These are phyloP conservation scores for Phylloscopus whistleri DNA, from an alignment of 2,113 vertebrate genomes.

Conservation along the genomic window DNA sequence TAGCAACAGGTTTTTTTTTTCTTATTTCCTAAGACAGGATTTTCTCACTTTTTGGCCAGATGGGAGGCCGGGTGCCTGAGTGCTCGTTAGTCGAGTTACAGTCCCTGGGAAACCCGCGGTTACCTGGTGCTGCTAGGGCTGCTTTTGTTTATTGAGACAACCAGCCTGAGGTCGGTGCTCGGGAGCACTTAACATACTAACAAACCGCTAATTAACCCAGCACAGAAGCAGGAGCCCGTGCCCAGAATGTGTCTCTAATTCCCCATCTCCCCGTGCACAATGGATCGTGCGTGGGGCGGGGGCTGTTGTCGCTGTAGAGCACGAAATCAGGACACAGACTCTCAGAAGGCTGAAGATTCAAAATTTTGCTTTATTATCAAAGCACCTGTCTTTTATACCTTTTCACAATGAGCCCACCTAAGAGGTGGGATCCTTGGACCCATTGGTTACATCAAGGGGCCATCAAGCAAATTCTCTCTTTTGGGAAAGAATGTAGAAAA, in stretches of 20 bases:
- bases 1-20: constrained; percentile 31
- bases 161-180: constrained; percentile 50
- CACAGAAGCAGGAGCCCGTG: neutral
- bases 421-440: too few species aligned
- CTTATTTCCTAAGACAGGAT: constrained; percentile 22
- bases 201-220: constrained; percentile 63
- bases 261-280: neutral
- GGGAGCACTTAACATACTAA: constrained; percentile 59
- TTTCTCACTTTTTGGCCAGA: constrained; percentile 43
- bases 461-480: too few species aligned
- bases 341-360: too few species aligned
- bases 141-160: constrained; percentile 51
- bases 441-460: too few species aligned
- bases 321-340: too few species aligned
- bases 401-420: too few species aligned
- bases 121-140: constrained; percentile 53
- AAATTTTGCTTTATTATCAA: too few species aligned
- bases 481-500: too few species aligned
- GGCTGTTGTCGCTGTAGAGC: neutral
- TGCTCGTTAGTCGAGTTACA: constrained; percentile 35
- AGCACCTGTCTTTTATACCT: too few species aligned
- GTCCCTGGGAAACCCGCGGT: constrained; percentile 43
- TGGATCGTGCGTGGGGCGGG: neutral
- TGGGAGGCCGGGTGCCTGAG: neutral
- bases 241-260: constrained; percentile 45